phyloP scores from a whole-genome alignment of 2,113 vertebrate species.

The Boleophthalmus pectinirostris region DNA sequence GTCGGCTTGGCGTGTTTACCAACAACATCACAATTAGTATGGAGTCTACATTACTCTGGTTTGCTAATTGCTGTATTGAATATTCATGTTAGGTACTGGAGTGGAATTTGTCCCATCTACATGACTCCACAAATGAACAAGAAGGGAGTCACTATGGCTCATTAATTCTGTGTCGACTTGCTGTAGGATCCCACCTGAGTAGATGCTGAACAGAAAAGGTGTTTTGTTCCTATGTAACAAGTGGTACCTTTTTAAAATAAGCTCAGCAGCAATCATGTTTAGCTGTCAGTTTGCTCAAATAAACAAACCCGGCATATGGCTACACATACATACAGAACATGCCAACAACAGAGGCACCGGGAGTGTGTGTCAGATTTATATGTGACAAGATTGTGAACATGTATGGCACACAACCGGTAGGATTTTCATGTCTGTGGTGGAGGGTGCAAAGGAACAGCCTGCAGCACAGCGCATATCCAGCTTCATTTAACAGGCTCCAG shows the following conservation, averaged over 20 bases:
- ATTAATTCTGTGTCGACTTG: conserved; percentile 17
- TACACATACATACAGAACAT: conserved; percentile 4
- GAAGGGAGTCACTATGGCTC: conserved; percentile 8
- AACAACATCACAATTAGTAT: conserved; percentile 6
- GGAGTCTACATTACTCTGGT: background rate
- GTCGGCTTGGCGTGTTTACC: background rate
- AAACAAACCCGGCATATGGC: background rate
- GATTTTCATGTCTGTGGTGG: conserved; percentile 26
- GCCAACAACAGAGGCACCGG: conserved; percentile 4
- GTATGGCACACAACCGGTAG: conserved; percentile 18
- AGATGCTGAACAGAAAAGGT: conserved; percentile 12
- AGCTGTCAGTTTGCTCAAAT: conserved; percentile 18
- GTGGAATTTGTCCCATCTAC: conserved; percentile 4
- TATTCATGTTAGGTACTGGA: conserved; percentile 2
- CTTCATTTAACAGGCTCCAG: conserved; percentile 64
- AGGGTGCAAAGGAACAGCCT: conserved; percentile 58
- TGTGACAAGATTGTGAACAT: conserved; percentile 28
- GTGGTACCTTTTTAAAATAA: conserved; percentile 12
- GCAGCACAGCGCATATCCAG: conserved; percentile 57
- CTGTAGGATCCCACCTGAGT: conserved; percentile 25
- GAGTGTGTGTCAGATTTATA: conserved; percentile 23
- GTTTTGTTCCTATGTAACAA: conserved; percentile 17
- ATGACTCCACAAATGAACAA: background rate
- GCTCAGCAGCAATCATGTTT: background rate
- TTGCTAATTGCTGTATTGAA: conserved; percentile 2